Percentiles rank a stretch among this genome's conserved stretches.
These are phyloP conservation scores for Rhincodon typus DNA, from an alignment of 2,797 vertebrate genomes.

Conservation along the genomic window DNA sequence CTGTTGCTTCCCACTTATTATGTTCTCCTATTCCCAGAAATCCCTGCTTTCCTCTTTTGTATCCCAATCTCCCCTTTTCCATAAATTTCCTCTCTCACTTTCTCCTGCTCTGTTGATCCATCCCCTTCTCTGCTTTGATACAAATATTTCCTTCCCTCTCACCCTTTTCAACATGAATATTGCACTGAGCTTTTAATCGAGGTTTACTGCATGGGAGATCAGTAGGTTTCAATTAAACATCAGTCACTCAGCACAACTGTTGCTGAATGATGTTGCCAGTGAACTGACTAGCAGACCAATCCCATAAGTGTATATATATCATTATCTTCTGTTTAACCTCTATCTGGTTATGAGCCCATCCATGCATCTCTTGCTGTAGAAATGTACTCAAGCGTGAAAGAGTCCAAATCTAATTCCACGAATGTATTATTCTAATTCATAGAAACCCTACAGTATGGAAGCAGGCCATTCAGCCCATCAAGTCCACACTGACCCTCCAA, in stretches of 20 bases:
- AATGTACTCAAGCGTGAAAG: constrained; percentile 8
- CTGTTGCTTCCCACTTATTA: neutral
- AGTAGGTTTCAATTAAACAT: neutral
- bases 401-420: neutral
- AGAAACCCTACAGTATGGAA: too few species aligned
- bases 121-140: neutral
- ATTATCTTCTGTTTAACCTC: neutral
- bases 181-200: neutral
- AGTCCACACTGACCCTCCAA: too few species aligned
- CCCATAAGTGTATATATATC: neutral
- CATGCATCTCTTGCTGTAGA: constrained; percentile 10
- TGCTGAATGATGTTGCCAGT: neutral
- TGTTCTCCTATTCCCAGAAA: neutral
- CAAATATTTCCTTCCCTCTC: neutral
- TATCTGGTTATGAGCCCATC: neutral
- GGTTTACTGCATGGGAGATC: neutral
- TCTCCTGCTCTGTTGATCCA: neutral
- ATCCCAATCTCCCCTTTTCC: neutral
- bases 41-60: neutral
- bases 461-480: too few species aligned
- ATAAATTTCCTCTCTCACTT: too few species aligned
- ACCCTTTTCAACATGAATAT: too few species aligned
- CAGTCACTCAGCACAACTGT: neutral
- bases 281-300: too few species aligned
- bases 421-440: neutral